Percentiles rank a stretch among this genome's conserved stretches.
phyloP scores from a whole-genome alignment of 1,140 invertebrate species.

The Musca vetustissima region DNA sequence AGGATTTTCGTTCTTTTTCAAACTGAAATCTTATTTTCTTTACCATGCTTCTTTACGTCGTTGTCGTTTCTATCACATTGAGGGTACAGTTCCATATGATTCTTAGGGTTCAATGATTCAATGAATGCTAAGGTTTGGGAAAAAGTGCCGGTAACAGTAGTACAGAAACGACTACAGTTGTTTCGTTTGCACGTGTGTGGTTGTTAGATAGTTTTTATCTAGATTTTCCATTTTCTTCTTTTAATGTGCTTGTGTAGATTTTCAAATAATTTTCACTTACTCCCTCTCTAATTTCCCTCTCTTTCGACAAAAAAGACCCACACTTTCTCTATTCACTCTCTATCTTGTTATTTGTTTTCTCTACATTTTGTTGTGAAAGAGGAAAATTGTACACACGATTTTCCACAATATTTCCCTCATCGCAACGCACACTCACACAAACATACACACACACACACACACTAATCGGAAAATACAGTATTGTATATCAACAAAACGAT shows the following conservation, averaged over 20 bases:
- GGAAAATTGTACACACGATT: too few species aligned
- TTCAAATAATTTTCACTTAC: neutral
- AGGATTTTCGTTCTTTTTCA: neutral
- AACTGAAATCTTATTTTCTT: neutral
- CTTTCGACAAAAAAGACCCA: neutral
- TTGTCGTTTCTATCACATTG: neutral
- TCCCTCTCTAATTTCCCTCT: neutral
- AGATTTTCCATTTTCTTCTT: neutral
- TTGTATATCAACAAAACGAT: too few species aligned
- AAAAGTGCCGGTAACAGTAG: constrained; percentile 3
- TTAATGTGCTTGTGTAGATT: neutral
- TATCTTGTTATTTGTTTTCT: too few species aligned
- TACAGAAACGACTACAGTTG: too few species aligned
- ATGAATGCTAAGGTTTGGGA: too few species aligned
- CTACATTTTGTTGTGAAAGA: too few species aligned
- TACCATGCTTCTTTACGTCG: neutral
- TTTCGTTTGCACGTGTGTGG: too few species aligned
- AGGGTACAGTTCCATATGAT: constrained; percentile 12
- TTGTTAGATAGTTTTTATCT: neutral
- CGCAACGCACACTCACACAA: too few species aligned
- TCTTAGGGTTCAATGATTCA: neutral
- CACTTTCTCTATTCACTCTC: too few species aligned
- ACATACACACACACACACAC: too few species aligned
- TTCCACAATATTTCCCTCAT: too few species aligned
- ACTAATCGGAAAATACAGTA: too few species aligned